These are phyloP conservation scores for Polypedilum vanderplanki DNA, from an alignment of 1,140 invertebrate genomes.

Conservation along the genomic window DNA sequence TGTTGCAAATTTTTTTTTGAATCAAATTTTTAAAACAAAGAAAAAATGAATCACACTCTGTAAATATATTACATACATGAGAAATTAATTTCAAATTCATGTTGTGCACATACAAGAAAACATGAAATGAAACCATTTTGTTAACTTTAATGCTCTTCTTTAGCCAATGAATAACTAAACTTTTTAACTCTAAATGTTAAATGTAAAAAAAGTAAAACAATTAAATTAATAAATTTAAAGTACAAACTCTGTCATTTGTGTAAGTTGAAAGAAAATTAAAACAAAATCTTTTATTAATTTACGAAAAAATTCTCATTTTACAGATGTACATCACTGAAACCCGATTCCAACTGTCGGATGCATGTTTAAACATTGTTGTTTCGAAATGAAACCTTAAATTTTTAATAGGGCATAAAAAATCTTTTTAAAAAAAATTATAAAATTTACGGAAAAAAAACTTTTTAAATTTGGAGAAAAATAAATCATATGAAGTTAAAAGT, in stretches of 20 bases:
- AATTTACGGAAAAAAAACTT: too few relatives aligned
- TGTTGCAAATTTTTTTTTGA: constrained; percentile 12
- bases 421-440: too few relatives aligned
- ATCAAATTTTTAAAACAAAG: not conserved
- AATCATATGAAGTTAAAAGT: too few relatives aligned
- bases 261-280: not conserved
- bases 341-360: too few relatives aligned
- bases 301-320: too few relatives aligned
- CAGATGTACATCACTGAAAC: too few relatives aligned
- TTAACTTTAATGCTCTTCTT: not conserved
- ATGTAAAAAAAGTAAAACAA: constrained; percentile 14
- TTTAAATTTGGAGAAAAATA: too few relatives aligned
- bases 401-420: too few relatives aligned
- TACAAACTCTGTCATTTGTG: not conserved
- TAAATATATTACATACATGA: not conserved
- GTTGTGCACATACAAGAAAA: not conserved
- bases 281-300: too few relatives aligned
- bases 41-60: not conserved
- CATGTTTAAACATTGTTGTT: too few relatives aligned
- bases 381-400: too few relatives aligned
- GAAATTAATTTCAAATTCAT: not conserved
- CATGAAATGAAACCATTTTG: not conserved
- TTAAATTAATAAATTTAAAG: not conserved
- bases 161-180: constrained; percentile 3
- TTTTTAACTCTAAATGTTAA: not conserved